Evolutionary conservation across 2,888 invertebrate genomes (phyloP).

Genomic region (Acronicta psi): DNA sequence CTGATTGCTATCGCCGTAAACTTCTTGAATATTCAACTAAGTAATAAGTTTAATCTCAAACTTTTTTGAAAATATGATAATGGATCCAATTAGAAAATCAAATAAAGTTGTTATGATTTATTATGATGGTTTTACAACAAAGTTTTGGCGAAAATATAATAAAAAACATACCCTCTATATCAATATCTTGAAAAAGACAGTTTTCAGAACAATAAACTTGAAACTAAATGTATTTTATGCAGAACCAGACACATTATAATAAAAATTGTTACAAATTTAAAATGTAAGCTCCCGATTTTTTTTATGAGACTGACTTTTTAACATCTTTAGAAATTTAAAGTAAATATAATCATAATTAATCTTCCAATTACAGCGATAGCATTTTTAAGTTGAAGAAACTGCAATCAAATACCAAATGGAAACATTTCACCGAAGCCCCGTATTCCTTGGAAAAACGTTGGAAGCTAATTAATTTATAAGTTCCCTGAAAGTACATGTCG

Average conservation of each 20-base stretch:
- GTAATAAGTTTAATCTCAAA: constrained; percentile 56
- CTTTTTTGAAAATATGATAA: constrained; percentile 55
- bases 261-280: too few species aligned
- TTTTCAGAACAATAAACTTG: too few species aligned
- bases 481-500: constrained; percentile 18
- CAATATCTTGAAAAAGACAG: neutral
- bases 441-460: constrained; percentile 29
- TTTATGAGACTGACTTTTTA: too few species aligned
- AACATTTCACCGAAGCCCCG: constrained; percentile 1
- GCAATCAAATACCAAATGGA: constrained; percentile 1
- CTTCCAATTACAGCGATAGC: too few species aligned
- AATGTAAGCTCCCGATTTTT: too few species aligned
- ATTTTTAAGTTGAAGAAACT: constrained; percentile 2
- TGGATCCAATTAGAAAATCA: constrained; percentile 47
- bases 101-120: constrained; percentile 47
- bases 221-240: too few species aligned
- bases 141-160: constrained; percentile 26
- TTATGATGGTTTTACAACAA: constrained; percentile 31
- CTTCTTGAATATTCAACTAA: constrained; percentile 59
- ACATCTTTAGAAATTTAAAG: too few species aligned
- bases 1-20: constrained; percentile 53
- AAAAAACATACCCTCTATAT: neutral
- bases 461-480: constrained; percentile 16
- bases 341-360: too few species aligned
- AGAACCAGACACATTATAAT: too few species aligned